Base-by-base conservation (phyloP, 2,888 invertebrate genomes). In the Drosophila siamana region DNA sequence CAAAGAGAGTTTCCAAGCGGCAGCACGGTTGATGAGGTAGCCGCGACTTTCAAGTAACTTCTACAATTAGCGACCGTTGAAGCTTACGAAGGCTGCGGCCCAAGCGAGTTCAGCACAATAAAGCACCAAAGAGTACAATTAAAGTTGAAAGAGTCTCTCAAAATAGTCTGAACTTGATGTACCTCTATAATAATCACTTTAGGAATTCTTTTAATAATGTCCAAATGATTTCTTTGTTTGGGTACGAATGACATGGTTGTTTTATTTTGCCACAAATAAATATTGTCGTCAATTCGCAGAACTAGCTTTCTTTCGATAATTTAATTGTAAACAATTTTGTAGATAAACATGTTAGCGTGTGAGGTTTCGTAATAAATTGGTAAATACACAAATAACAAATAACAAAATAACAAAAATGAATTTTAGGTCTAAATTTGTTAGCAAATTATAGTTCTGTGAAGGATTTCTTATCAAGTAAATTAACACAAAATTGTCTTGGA, bases 51-150 rank as follows among this genome's bases (percentile, higher is more conserved):
- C 51, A 55, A 69, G 57, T 57, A 75, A 66, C 66, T 69, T 79
- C 40, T 51, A 77, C 78, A 87, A 85, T 87, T 87, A 87, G 87
- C 87, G 85, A 84, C 66, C 80, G 82, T 72, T 75, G 74, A 47
- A 46, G 28, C 60, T 73, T 50, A 54, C 60, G 48, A 56, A n/a
- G 11, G 19, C 47, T 24, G 46, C 44, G 40, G 33, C 16, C 48
- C 47, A 52, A 55, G 46, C 46, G 48, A 64, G 62, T 65, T 60
- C 47, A 65, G 15, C 22, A 59, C 36, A 67, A 54, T 62, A 51
- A 43, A 69, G 60, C 22, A 44, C 40, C 44, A 55, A 44, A 52
- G 41, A 50, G 46, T 44, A 57, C 52, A 71, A 57, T 38, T 52
- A 26, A 55, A 71, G 46, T 33, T 8, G 16, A 48, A 56, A 28